Conservation (phyloP, 1,140 invertebrate genomes). For the Drosophila cardini region DNA sequence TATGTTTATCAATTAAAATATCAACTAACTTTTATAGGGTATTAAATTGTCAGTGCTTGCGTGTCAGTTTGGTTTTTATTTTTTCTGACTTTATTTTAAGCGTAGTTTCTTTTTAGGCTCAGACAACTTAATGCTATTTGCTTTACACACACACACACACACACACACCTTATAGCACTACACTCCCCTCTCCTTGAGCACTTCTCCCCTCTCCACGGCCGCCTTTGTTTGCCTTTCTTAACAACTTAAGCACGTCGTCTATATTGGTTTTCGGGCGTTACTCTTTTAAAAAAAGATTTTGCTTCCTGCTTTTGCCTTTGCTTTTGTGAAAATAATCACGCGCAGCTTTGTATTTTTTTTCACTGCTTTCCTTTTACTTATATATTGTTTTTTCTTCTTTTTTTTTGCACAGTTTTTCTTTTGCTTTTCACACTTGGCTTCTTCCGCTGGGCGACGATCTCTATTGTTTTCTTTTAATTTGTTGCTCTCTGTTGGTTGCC, state of each 20-base stretch:
- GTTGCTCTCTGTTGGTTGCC: conserved; percentile 34
- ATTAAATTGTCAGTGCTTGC: conserved; percentile 5
- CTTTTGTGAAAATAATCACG: conserved; percentile 82
- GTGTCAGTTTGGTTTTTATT: neutral
- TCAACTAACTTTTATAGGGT: conserved; percentile 7
- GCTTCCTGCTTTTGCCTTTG: conserved; percentile 79
- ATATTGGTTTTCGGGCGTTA: conserved; percentile 78
- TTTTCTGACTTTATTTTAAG: conserved; percentile 58
- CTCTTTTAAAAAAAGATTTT: conserved; percentile 58
- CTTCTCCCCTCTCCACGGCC: neutral
- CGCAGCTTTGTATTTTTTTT: conserved; percentile 62
- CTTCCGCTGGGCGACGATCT: conserved; percentile 59
- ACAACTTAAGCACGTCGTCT: conserved; percentile 81
- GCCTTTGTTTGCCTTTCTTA: conserved; percentile 79
- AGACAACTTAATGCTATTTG: conserved; percentile 82
- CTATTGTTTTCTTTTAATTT: conserved; percentile 83
- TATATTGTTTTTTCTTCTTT: conserved; percentile 1
- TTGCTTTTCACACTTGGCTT: conserved; percentile 81
- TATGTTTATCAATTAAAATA: neutral
- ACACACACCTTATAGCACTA: conserved; percentile 10
- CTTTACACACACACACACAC: conserved; percentile 52
- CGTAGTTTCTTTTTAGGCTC: conserved; percentile 60
- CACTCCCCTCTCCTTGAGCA: conserved; percentile 10
- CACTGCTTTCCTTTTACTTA: conserved; percentile 1
- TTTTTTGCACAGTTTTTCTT: conserved; percentile 59